Evolutionary conservation across 2,797 vertebrate species (phyloP).

Genomic region (Mastacembelus armatus): DNA sequence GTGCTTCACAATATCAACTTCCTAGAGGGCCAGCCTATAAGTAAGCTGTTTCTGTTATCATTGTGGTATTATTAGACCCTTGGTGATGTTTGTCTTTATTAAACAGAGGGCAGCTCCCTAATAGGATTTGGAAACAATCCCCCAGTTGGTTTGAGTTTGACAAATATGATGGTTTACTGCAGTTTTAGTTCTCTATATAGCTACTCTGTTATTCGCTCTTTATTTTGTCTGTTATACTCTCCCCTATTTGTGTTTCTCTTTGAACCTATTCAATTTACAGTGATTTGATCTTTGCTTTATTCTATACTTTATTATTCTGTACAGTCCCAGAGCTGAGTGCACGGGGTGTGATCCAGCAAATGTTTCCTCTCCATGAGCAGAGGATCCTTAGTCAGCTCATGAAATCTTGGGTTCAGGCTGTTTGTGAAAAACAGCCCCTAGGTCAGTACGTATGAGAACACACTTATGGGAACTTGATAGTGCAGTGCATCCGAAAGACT

Average conservation of each 20-base stretch:
- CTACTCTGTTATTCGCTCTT: not conserved
- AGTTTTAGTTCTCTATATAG: not conserved
- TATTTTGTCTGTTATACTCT: not conserved
- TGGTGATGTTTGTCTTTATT: constrained; percentile 16
- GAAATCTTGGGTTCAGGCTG: constrained; percentile 98
- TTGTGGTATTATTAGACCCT: not conserved
- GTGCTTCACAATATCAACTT: constrained; percentile 95
- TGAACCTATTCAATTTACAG: not conserved
- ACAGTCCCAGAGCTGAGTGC: constrained; percentile 93
- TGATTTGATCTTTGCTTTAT: not conserved
- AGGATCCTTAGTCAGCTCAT: constrained; percentile 94
- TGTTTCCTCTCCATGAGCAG: constrained; percentile 96
- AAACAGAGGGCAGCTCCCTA: not conserved
- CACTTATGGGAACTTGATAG: no score
- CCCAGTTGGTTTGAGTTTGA: constrained; percentile 5
- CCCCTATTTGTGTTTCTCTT: not conserved
- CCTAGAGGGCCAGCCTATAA: constrained; percentile 96
- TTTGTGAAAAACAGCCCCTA: constrained; percentile 95
- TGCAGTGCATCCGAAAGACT: no score
- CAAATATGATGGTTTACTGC: not conserved
- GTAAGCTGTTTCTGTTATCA: constrained; percentile 79
- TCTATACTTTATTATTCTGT: constrained; percentile 1
- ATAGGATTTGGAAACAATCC: constrained; percentile 12
- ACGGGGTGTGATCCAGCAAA: constrained; percentile 94
- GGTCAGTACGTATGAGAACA: no score